Evolutionary conservation across 1,140 invertebrate species (phyloP), one percentile per base, ranked within the genome.

Genomic region (Trissolcus basalis): DNA sequence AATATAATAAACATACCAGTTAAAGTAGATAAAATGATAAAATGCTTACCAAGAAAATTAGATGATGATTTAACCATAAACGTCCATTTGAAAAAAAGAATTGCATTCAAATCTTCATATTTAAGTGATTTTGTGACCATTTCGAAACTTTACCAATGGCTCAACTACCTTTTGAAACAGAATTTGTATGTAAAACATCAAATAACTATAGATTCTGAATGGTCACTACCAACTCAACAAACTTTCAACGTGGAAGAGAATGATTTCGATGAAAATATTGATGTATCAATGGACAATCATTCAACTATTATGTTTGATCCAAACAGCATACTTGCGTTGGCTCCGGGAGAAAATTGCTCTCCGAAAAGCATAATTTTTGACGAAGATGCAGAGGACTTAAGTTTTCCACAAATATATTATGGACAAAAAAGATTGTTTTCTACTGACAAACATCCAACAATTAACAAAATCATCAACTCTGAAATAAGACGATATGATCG

Each of bases 331-430:
- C 2, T 80, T 78, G 9, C 11, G 35, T 39, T 77, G 10, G 74
- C 74, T 47, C 74, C 74, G 27, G 74, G 74, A 39, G 67, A 77
- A 67, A 67, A 71, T 48, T 32, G 35, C 32, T 11, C n/a, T 16
- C 61, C 74, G 13, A 67, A 53, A 51, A 55, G 61, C 16, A 44
- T 77, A 32, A 56, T 72, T 19, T 53, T 55, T 41, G 60, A 76
- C 47, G 51, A 63, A 39, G 60, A 70, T 65, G 41, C 59, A 33
- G 58, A 69, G 43, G 54, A 58, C 63, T 12, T 75, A 8, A 51
- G 49, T 15, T 77, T 67, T 56, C 54, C 61, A 10, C 53, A 43
- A 45, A 71, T 71, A n/a, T 61, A 67, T 56, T 43, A 45, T 56
- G 50, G 47, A 41, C 35, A 77, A 15, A 27, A 43, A 32, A 4